Percentiles rank a stretch among this genome's conserved stretches.
Evolutionary conservation across 2,888 invertebrate species (phyloP).

Genomic region (Leucophenga maculata): DNA sequence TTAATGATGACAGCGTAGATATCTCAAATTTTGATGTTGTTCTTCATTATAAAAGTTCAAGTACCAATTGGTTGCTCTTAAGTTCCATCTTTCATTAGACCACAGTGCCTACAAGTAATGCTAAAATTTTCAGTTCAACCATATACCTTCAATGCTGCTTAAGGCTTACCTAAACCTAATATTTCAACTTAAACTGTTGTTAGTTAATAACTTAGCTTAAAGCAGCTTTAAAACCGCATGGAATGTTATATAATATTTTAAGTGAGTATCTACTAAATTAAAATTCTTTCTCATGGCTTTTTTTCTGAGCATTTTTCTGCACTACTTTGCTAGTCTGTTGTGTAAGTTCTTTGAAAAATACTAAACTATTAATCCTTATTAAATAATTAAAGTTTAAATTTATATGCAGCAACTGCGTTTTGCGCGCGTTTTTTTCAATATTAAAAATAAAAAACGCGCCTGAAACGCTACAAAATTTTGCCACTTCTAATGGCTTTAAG

Average conservation of each 20-base stretch:
- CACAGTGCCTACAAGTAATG: slow-evolving; percentile 57
- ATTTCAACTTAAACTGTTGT: slow-evolving; percentile 54
- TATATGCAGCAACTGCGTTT: background rate
- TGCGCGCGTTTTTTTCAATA: slow-evolving; percentile 28
- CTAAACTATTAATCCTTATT: background rate
- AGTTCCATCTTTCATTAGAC: too few species aligned
- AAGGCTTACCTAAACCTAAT: slow-evolving; percentile 53
- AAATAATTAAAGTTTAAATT: too few species aligned
- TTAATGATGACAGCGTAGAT: too few species aligned
- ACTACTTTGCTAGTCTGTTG: slow-evolving; percentile 21
- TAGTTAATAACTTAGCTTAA: slow-evolving; percentile 57
- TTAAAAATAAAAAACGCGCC: background rate
- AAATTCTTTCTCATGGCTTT: slow-evolving; percentile 33
- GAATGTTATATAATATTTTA: slow-evolving; percentile 19
- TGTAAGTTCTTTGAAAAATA: slow-evolving; percentile 12
- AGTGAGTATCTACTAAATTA: slow-evolving; percentile 9
- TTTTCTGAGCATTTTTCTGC: background rate
- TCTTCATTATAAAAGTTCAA: too few species aligned
- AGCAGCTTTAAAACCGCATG: background rate
- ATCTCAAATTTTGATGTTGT: too few species aligned
- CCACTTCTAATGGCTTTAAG: slow-evolving; percentile 29
- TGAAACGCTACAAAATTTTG: background rate
- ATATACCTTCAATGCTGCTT: slow-evolving; percentile 26
- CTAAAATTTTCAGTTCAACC: slow-evolving; percentile 17
- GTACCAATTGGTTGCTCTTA: too few species aligned